Percentiles rank a stretch among this genome's conserved stretches.
Conservation (phyloP, 92 coral and sea anemone species). For the Siderastrea radians region DNA sequence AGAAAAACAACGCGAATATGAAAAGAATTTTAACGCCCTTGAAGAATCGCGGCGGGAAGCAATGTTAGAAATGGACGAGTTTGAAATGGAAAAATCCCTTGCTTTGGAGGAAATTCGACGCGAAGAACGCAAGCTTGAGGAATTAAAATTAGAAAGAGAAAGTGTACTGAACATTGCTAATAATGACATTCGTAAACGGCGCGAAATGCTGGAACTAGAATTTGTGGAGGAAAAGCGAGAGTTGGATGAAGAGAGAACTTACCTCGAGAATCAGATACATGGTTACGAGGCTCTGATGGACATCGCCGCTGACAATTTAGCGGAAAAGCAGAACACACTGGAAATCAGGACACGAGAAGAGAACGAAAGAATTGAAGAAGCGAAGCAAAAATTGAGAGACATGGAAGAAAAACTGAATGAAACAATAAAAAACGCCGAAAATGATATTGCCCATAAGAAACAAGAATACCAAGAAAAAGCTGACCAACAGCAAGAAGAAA, state of each 20-base stretch:
- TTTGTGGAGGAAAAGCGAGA: slow-evolving; percentile 75
- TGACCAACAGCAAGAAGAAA: slow-evolving; percentile 49
- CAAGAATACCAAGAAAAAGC: slow-evolving; percentile 70
- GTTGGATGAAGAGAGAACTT: slow-evolving; percentile 71
- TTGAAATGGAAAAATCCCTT: slow-evolving; percentile 75
- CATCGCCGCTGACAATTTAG: slow-evolving; percentile 88
- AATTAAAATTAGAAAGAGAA: slow-evolving; percentile 76
- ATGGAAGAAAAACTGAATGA: slow-evolving; percentile 75
- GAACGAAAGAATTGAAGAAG: slow-evolving; percentile 78
- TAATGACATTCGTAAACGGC: slow-evolving; percentile 73
- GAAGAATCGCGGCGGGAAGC: slow-evolving; percentile 85
- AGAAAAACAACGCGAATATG: slow-evolving; percentile 77
- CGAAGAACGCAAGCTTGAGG: slow-evolving; percentile 63
- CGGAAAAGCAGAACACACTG: slow-evolving; percentile 82
- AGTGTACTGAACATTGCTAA: slow-evolving; percentile 71
- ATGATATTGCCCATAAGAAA: slow-evolving; percentile 72
- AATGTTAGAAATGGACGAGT: slow-evolving; percentile 76
- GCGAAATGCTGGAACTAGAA: slow-evolving; percentile 89
- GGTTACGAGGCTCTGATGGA: slow-evolving; percentile 87
- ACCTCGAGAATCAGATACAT: slow-evolving; percentile 73
- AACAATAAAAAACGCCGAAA: slow-evolving; percentile 74
- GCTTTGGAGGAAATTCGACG: slow-evolving; percentile 72
- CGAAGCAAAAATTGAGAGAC: slow-evolving; percentile 71
- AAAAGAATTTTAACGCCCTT: slow-evolving; percentile 74
- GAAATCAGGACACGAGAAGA: slow-evolving; percentile 85